Percentiles rank a stretch among this genome's conserved stretches.
These are phyloP conservation scores for Sebastes fasciatus DNA, from an alignment of 2,113 vertebrate species.

Conservation along the genomic window DNA sequence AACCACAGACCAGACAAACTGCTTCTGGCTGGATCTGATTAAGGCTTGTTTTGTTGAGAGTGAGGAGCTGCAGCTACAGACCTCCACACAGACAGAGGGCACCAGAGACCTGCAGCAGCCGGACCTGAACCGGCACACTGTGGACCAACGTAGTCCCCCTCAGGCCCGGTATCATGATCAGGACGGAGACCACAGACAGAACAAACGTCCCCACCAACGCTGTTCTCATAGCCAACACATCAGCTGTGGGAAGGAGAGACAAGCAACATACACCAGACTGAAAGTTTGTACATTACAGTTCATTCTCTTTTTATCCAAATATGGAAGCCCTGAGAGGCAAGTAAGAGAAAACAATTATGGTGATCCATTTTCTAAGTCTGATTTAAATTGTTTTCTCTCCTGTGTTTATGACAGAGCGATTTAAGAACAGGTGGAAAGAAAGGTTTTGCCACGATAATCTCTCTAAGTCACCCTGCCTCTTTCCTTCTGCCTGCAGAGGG, in stretches of 20 bases:
- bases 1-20: slow-evolving; percentile 51
- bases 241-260: slow-evolving; percentile 1
- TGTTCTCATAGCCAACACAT: slow-evolving; percentile 9
- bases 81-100: slow-evolving; percentile 60
- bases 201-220: neutral
- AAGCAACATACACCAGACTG: neutral
- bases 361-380: no score
- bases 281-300: neutral
- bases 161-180: neutral
- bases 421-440: no score
- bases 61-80: slow-evolving; percentile 23
- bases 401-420: no score
- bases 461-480: no score
- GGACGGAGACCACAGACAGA: neutral
- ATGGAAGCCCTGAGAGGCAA: no score
- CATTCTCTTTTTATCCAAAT: neutral
- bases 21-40: slow-evolving; percentile 48
- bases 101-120: slow-evolving; percentile 53
- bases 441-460: no score
- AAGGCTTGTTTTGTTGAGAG: neutral
- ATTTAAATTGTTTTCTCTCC: no score
- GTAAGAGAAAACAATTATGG: no score
- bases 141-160: neutral
- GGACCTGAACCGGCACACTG: neutral
- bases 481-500: no score